Evolutionary conservation across 2,888 invertebrate genomes (phyloP), one percentile per base, ranked within the genome.

Genomic region (Tachina lurida): DNA sequence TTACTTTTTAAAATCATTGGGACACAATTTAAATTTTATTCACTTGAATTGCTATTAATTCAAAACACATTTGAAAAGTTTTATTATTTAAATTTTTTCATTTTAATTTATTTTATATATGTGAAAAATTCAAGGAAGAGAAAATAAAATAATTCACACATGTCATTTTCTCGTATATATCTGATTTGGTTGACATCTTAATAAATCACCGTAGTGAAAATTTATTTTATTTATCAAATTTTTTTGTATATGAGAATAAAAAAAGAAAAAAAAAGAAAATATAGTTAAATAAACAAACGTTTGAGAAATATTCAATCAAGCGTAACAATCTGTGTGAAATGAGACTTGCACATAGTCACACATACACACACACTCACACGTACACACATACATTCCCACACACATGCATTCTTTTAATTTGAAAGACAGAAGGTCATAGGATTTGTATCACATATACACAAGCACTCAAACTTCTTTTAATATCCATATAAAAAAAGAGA

Each of bases 141-240:
- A 73, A 47, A 45, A 58, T 41, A 13, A 58, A 70, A 58, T 17
- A 65, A 65, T 71, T 52, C 43, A 56, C 58, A 70, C 70, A 76
- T 63, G 65, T 71, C 58, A 49, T 63, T 71, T 54, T 31, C 63
- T 65, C 49, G 62, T 10, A 31, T 19, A 49, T 22, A 82, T 13
- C n/a, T 60, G 71, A 52, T 54, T 54, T 67, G 76, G 31, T 31
- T 31, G 31, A 2, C 56, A 76, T 80, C 60, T 73, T 56, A 77
- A 84, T 81, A 81, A 81, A 84, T 84, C 80, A 68, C 73, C 68
- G 60, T 43, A 22, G 54, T 67, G 71, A 76, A 77, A 84, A 77
- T 71, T 67, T 54, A 31, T 58, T 73, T 65, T 80, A n/a, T n/a
- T n/a, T n/a, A n/a, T n/a, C n/a, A n/a, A 63, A 67, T 80, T 65